These are phyloP conservation scores for Drosophila ustulata DNA, from an alignment of 2,888 invertebrate genomes.

Conservation along the genomic window DNA sequence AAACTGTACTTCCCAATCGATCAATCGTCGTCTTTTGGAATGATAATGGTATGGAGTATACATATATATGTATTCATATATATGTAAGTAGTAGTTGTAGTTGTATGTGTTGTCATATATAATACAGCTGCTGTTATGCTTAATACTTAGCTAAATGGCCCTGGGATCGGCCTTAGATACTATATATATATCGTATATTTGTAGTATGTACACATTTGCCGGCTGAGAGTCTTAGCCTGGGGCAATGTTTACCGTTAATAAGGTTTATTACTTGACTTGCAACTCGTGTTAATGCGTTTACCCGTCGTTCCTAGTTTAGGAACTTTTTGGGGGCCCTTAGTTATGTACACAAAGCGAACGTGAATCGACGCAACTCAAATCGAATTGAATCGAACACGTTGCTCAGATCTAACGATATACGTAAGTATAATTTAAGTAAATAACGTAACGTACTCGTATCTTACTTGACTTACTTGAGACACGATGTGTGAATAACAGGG, in stretches of 20 bases:
- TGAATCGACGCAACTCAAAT: slow-evolving; percentile 17
- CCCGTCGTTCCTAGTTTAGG: slow-evolving; percentile 72
- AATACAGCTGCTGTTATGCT: slow-evolving; percentile 65
- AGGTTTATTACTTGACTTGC: slow-evolving; percentile 69
- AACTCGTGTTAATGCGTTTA: slow-evolving; percentile 57
- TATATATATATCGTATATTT: slow-evolving; percentile 32
- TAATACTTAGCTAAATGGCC: slow-evolving; percentile 32
- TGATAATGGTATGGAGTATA: slow-evolving; percentile 35
- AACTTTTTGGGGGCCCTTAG: slow-evolving; percentile 64
- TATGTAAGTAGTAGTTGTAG: slow-evolving; percentile 22
- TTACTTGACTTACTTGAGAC: slow-evolving; percentile 25
- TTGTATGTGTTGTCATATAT: slow-evolving; percentile 50
- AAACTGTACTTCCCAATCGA: slow-evolving; percentile 29
- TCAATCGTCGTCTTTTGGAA: slow-evolving; percentile 39
- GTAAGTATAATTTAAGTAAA: slow-evolving; percentile 19
- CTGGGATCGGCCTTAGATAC: slow-evolving; percentile 19
- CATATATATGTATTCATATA: slow-evolving; percentile 31
- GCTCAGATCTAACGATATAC: slow-evolving; percentile 38
- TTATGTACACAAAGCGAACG: slow-evolving; percentile 67
- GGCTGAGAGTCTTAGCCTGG: slow-evolving; percentile 2
- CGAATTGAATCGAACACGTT: slow-evolving; percentile 24
- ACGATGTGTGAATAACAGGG: slow-evolving; percentile 15
- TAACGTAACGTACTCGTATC: slow-evolving; percentile 27
- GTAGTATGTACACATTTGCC: slow-evolving; percentile 63
- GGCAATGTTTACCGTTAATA: slow-evolving; percentile 39